phyloP scores from a whole-genome alignment of 2,888 invertebrate species.

The Nomada lathburiana region DNA sequence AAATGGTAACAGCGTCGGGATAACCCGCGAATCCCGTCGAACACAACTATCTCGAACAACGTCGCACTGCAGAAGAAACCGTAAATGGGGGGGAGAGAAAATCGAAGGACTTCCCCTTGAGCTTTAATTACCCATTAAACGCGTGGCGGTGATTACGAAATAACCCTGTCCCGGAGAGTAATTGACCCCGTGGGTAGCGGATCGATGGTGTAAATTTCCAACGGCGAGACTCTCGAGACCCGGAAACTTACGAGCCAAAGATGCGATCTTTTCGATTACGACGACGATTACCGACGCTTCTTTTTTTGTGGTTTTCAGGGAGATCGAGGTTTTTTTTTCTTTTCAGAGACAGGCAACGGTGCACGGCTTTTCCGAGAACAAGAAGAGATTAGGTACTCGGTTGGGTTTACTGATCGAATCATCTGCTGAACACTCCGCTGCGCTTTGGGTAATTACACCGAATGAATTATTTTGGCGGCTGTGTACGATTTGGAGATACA shows the following conservation, averaged over 20 bases:
- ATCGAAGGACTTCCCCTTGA: constrained; percentile 37
- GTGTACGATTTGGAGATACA: too few relatives aligned
- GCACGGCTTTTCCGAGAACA: background rate
- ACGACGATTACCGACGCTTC: background rate
- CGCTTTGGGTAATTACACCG: background rate
- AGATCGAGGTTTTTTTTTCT: constrained; percentile 5
- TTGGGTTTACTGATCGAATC: constrained; percentile 4
- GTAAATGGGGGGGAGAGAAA: background rate
- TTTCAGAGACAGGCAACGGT: background rate
- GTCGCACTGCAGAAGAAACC: background rate
- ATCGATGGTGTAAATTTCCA: constrained; percentile 46
- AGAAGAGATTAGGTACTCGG: background rate
- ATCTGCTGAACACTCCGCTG: background rate
- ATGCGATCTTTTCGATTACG: constrained; percentile 33
- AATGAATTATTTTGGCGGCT: background rate
- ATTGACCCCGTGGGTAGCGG: constrained; percentile 45
- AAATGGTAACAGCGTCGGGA: constrained; percentile 63
- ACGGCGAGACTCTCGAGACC: background rate
- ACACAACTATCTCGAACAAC: constrained; percentile 8
- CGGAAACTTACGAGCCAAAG: constrained; percentile 38
- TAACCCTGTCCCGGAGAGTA: constrained; percentile 43
- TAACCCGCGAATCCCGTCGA: constrained; percentile 38
- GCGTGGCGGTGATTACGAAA: constrained; percentile 67
- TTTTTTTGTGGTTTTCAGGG: background rate
- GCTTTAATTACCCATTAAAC: constrained; percentile 71